Percentiles rank a stretch among this genome's conserved stretches.
These are phyloP conservation scores for Bujurquina vittata DNA, from an alignment of 2,113 vertebrate genomes.

Conservation along the genomic window DNA sequence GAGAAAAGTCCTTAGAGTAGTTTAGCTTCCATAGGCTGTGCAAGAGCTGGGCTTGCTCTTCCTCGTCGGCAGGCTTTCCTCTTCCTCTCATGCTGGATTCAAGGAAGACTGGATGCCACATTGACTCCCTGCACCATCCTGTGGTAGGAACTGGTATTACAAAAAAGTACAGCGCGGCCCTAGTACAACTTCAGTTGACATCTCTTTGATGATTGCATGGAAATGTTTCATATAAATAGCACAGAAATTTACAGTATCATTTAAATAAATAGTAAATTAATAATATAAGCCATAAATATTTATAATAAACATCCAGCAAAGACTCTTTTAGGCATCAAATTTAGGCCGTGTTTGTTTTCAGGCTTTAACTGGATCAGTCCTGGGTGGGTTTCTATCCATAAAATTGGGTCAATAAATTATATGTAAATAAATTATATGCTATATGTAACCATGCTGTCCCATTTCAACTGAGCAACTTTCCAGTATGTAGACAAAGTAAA, in stretches of 20 bases:
- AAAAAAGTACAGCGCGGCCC: background rate
- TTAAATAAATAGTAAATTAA: background rate
- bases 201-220: background rate
- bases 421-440: too few relatives aligned
- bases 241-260: background rate
- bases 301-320: background rate
- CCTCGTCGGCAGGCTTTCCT: too few relatives aligned
- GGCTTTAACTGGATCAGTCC: background rate
- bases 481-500: background rate
- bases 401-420: background rate
- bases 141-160: background rate
- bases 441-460: background rate
- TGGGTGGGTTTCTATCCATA: background rate
- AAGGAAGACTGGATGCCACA: too few relatives aligned
- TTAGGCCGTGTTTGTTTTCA: background rate
- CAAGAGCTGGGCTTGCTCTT: too few relatives aligned
- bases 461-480: background rate
- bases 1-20: too few relatives aligned
- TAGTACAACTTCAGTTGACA: background rate
- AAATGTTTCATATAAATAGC: background rate
- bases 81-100: too few relatives aligned
- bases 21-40: too few relatives aligned
- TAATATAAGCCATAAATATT: background rate
- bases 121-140: background rate
- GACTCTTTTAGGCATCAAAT: background rate